A percentile compares a stretch with the other conserved stretches of the same genome.
phyloP scores from a whole-genome alignment of 2,888 invertebrate species.

The Campaea margaritaria region DNA sequence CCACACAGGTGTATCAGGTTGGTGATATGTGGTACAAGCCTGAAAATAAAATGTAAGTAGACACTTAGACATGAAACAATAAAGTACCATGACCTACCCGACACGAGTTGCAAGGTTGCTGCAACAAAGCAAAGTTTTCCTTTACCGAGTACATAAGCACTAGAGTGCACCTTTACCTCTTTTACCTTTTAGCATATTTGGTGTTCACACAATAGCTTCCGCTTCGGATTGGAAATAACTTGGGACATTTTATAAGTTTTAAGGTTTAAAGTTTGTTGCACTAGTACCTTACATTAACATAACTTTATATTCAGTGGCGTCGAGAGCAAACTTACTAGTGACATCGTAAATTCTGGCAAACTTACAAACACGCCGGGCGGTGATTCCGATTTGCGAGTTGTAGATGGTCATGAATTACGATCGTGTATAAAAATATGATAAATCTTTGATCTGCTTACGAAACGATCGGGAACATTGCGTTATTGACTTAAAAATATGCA shows the following conservation, averaged over 20 bases:
- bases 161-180: slow-evolving; percentile 16
- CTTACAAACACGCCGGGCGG: slow-evolving; percentile 76
- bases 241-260: slow-evolving; percentile 74
- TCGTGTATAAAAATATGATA: slow-evolving; percentile 52
- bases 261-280: slow-evolving; percentile 72
- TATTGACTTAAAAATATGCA: slow-evolving; percentile 5
- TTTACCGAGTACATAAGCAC: slow-evolving; percentile 24
- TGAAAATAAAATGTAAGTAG: too few species aligned
- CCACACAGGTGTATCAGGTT: too few species aligned
- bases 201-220: slow-evolving; percentile 52
- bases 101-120: slow-evolving; percentile 17
- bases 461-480: slow-evolving; percentile 3
- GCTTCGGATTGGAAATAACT: slow-evolving; percentile 66
- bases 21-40: too few species aligned
- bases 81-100: too few species aligned
- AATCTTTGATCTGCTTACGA: slow-evolving; percentile 40
- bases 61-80: too few species aligned
- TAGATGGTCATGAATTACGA: slow-evolving; percentile 68
- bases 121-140: slow-evolving; percentile 24
- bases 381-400: slow-evolving; percentile 76
- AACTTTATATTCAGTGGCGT: slow-evolving; percentile 81
- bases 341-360: slow-evolving; percentile 78
- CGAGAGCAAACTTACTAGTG: slow-evolving; percentile 74
- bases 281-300: slow-evolving; percentile 72
- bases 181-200: slow-evolving; percentile 37